Base-by-base conservation (phyloP, 2,888 invertebrate genomes). In the Reticulitermes lucifugus region DNA sequence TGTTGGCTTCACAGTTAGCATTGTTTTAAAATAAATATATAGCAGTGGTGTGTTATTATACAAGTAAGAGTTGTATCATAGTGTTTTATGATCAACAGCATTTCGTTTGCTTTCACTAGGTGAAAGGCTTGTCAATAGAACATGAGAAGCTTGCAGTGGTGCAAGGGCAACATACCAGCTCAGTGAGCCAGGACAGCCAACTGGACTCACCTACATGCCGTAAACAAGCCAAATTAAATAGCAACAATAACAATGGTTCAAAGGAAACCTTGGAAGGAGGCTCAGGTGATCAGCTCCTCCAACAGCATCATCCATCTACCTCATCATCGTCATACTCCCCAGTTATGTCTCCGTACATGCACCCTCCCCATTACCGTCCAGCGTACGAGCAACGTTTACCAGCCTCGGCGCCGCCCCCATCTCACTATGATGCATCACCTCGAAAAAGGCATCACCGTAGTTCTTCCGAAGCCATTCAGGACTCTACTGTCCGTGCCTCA, bases 71-170 rank as follows among this genome's bases (percentile, higher is more conserved):
- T 51, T 7, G 51, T 51, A 12, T 51, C 18, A 18, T 18, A 18
- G 22, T 77, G 43, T 77, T n/a, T n/a, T 77, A 9, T 46, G 46
- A 46, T 46, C 12, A 46, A 12, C 46, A 46, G 10, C 35, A 35
- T 2, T 35, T 22, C 22, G 2, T 46, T 41, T 43, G 0, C 43
- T n/a, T 77, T 46, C n/a, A 65, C n/a, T 89, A 95, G 95, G 95
- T 96, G 80, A 96, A 96, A 91, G 96, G 96, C 87, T 91, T 96
- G 89, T 95, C 95, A 89, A 95, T 95, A 89, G 95, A 95, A 91
- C 95, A 95, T 89, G 95, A 94, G 89, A 94, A 94, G 89, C 89
- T 94, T 88, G 94, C 93, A 71, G 93, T 93, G 87, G 93, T 93
- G 86, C 93, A 93, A 88, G 92, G 92, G 89, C 92, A 92, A 60